Conservation (phyloP, 2,888 invertebrate genomes). For the Dicyrtoma fusca region DNA sequence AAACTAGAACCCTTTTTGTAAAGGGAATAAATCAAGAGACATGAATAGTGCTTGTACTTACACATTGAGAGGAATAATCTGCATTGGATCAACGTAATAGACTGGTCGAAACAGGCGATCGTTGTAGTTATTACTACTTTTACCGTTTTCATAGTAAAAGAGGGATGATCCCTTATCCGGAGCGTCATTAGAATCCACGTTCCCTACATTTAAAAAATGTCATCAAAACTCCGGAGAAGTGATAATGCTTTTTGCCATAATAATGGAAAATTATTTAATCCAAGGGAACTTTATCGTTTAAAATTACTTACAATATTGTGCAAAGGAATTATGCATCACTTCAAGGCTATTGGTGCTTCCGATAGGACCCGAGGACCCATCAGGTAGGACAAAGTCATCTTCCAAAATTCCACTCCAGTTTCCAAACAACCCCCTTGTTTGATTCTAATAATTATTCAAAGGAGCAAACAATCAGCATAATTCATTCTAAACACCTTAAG, state of each 20-base stretch:
- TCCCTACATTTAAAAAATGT: slow-evolving; percentile 72
- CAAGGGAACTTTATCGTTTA: no score
- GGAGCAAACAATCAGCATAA: background rate
- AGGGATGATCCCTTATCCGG: slow-evolving; percentile 73
- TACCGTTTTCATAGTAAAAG: slow-evolving; percentile 77
- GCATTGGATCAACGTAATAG: slow-evolving; percentile 70
- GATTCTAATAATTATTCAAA: slow-evolving; percentile 69
- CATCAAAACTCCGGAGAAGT: no score
- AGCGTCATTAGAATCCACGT: slow-evolving; percentile 77
- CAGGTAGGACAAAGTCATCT: slow-evolving; percentile 81
- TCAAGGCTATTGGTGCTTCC: slow-evolving; percentile 69
- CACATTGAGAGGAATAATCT: slow-evolving; percentile 75
- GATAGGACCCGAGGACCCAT: slow-evolving; percentile 64
- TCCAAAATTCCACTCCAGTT: slow-evolving; percentile 84
- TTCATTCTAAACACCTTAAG: no score
- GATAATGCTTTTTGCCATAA: no score
- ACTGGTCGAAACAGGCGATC: slow-evolving; percentile 78
- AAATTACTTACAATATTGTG: slow-evolving; percentile 72
- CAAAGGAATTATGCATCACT: slow-evolving; percentile 76
- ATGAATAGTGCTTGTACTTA: slow-evolving; percentile 53
- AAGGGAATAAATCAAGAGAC: background rate
- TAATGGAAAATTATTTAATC: no score
- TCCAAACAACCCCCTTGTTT: slow-evolving; percentile 85
- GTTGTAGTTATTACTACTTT: slow-evolving; percentile 79
- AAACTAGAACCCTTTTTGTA: no score